phyloP scores from a whole-genome alignment of 2,797 vertebrate species.

The Acrocephalus scirpaceus region DNA sequence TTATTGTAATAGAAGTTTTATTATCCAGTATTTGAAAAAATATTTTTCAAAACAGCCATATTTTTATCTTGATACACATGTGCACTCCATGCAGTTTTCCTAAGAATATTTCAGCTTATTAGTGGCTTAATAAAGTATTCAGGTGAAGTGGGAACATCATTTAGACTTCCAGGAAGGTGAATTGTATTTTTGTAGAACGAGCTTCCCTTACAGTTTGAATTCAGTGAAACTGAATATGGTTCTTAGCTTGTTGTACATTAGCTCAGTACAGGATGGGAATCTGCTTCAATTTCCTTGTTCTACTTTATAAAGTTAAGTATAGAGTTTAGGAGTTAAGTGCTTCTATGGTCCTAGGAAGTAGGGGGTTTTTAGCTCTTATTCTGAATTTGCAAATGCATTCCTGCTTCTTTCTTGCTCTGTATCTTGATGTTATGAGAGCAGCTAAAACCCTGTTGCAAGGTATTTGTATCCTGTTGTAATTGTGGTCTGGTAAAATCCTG shows the following conservation, averaged over 20 bases:
- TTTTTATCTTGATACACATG: fast-evolving
- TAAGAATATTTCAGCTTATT: neutral
- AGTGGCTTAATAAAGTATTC: neutral
- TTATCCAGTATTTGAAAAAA: neutral
- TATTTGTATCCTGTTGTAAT: neutral
- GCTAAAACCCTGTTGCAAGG: neutral
- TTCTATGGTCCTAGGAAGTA: neutral
- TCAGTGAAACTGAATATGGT: neutral
- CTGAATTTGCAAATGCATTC: neutral
- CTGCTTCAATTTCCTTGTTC: neutral
- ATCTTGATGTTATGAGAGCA: neutral
- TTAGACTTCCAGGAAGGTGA: neutral
- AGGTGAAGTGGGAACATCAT: neutral
- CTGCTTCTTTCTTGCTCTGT: neutral
- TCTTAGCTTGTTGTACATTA: neutral
- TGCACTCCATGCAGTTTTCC: neutral
- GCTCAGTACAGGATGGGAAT: neutral
- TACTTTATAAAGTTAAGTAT: neutral
- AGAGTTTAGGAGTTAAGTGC: neutral
- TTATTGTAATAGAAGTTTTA: neutral
- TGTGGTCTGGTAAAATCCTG: neutral
- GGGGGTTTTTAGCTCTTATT: neutral
- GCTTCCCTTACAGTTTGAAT: neutral
- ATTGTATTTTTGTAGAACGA: neutral
- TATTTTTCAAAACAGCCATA: neutral